Conservation (phyloP, 2,797 vertebrate species). For the Sebastolobus alascanus region DNA sequence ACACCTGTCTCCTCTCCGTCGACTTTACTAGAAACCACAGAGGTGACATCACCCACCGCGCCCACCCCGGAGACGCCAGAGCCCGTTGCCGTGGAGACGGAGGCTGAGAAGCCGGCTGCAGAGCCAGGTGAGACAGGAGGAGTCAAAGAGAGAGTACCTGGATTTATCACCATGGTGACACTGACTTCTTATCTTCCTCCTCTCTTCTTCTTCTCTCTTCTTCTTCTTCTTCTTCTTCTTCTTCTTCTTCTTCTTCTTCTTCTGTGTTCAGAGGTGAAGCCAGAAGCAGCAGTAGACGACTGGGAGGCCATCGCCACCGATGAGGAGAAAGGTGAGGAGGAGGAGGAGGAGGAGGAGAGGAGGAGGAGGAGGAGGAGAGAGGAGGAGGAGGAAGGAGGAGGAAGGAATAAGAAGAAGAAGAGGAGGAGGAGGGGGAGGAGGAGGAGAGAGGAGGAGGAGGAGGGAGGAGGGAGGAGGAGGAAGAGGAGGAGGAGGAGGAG, state of each 20-base stretch:
- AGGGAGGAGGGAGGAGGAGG: too few species aligned
- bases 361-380: too few species aligned
- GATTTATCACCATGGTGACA: not conserved
- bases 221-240: not conserved
- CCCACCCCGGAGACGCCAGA: constrained; percentile 73
- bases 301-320: constrained; percentile 83
- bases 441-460: too few species aligned
- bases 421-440: too few species aligned
- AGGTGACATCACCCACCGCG: constrained; percentile 71
- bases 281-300: constrained; percentile 71
- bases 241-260: not conserved
- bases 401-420: too few species aligned
- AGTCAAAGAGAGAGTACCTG: too few species aligned
- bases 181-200: not conserved
- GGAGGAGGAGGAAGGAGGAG: too few species aligned
- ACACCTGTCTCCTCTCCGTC: too few species aligned
- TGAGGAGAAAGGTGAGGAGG: constrained; percentile 77
- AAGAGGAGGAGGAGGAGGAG: too few species aligned
- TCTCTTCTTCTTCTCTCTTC: too few species aligned
- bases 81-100: constrained; percentile 62
- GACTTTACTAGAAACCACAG: constrained; percentile 78
- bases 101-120: constrained; percentile 32
- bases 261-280: constrained; percentile 63
- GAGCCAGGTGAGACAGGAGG: constrained; percentile 73
- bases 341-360: not conserved